Percentiles rank a stretch among this genome's conserved stretches.
phyloP scores from a whole-genome alignment of 2,888 invertebrate species.

The Copidosoma aretas region DNA sequence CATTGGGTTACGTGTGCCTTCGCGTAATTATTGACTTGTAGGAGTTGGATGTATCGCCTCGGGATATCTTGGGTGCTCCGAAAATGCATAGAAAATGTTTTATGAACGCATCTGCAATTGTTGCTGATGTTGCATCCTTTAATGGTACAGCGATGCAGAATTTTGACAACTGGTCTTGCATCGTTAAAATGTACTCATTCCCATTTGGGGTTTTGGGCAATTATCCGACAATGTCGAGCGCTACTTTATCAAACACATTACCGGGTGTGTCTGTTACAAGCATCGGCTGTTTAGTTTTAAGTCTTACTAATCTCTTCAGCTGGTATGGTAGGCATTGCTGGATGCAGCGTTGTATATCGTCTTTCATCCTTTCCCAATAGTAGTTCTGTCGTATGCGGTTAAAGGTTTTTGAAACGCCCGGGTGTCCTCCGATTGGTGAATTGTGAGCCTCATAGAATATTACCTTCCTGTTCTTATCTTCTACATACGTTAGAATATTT shows the following conservation, averaged over 20 bases:
- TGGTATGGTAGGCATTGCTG: slow-evolving; percentile 40
- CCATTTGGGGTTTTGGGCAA: background rate
- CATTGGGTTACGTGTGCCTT: too few species aligned
- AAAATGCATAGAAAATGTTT: background rate
- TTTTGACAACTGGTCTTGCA: background rate
- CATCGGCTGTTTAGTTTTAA: slow-evolving; percentile 38
- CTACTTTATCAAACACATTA: too few species aligned
- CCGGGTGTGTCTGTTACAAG: slow-evolving; percentile 37
- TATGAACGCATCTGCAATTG: background rate
- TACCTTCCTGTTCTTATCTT: too few species aligned
- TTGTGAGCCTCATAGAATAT: slow-evolving; percentile 9
- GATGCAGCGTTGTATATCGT: slow-evolving; percentile 22
- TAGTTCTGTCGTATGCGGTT: slow-evolving; percentile 25
- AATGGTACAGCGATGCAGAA: background rate
- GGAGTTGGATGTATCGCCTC: too few species aligned
- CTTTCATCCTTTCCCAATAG: slow-evolving; percentile 27
- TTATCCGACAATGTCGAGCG: background rate
- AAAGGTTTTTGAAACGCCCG: slow-evolving; percentile 31
- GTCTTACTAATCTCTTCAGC: slow-evolving; percentile 36
- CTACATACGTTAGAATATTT: too few species aligned
- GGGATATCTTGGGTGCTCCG: background rate
- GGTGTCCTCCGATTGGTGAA: slow-evolving; percentile 20
- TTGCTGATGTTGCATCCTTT: background rate
- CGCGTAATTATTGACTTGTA: too few species aligned
- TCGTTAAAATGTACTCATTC: background rate